Percentiles rank a stretch among this genome's conserved stretches.
These are phyloP conservation scores for Argyra leucocephala DNA, from an alignment of 2,888 invertebrate species.

Conservation along the genomic window DNA sequence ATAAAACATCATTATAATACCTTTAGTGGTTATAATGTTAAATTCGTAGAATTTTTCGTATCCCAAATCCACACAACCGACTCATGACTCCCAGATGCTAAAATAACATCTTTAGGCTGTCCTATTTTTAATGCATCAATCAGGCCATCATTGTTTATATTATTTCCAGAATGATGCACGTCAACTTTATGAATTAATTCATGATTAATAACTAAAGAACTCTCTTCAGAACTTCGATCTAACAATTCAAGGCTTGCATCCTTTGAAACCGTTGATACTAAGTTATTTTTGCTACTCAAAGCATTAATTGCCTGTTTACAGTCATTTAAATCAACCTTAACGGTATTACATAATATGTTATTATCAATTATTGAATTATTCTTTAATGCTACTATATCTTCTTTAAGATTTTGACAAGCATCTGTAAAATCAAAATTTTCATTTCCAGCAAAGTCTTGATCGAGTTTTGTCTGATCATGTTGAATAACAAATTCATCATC, in stretches of 20 bases:
- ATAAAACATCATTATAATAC: too few species aligned
- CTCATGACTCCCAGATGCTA: conserved; percentile 31
- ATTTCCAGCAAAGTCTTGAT: conserved; percentile 21
- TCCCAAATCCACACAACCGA: conserved; percentile 33
- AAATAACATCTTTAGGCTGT: conserved; percentile 19
- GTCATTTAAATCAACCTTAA: conserved; percentile 36
- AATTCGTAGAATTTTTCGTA: conserved; percentile 26
- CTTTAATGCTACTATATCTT: conserved; percentile 32
- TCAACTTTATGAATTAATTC: conserved; percentile 36
- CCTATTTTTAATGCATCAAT: conserved; percentile 15
- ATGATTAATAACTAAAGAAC: conserved; percentile 30
- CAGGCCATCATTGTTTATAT: background rate
- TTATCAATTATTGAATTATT: conserved; percentile 16
- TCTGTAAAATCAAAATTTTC: conserved; percentile 37
- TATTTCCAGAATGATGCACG: conserved; percentile 27
- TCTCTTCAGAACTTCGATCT: conserved; percentile 34
- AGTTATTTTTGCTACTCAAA: conserved; percentile 22
- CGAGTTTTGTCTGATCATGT: conserved; percentile 27
- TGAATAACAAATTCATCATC: conserved; percentile 30
- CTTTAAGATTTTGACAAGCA: conserved; percentile 39
- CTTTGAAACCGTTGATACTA: conserved; percentile 30
- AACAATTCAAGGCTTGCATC: conserved; percentile 35
- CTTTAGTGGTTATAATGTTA: too few species aligned
- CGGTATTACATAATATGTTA: conserved; percentile 3
- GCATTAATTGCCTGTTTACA: conserved; percentile 28